Conservation (phyloP, 2,113 vertebrate species). For the Lynx canadensis region DNA sequence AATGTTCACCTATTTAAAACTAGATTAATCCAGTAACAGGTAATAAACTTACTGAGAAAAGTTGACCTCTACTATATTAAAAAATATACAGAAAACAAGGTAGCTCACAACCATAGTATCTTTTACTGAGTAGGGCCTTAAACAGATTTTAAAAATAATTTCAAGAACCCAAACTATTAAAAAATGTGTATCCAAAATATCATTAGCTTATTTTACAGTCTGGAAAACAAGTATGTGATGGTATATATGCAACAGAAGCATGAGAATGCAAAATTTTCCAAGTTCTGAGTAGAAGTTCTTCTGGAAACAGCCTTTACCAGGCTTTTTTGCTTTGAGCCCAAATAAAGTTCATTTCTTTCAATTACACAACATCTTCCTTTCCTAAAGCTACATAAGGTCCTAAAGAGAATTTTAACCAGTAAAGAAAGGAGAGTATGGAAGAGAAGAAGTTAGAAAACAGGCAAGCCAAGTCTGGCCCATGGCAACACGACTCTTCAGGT, state of each 20-base stretch:
- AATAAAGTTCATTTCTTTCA: background rate
- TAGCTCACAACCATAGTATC: background rate
- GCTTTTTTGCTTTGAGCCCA: background rate
- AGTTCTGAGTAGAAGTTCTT: conserved; percentile 34
- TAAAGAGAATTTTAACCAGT: conserved; percentile 21
- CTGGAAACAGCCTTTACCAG: conserved; percentile 6
- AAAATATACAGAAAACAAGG: conserved; percentile 43
- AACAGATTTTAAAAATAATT: background rate
- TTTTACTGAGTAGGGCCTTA: background rate
- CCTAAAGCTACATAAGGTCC: conserved; percentile 24
- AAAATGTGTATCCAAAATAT: conserved; percentile 25
- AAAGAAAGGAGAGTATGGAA: background rate
- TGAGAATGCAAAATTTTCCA: background rate
- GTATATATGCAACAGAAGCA: background rate
- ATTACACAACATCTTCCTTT: conserved; percentile 18
- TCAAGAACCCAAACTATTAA: conserved; percentile 4
- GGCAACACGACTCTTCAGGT: background rate
- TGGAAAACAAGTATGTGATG: background rate
- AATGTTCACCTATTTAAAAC: conserved; percentile 9
- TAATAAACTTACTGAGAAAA: conserved; percentile 1
- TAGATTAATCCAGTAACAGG: background rate
- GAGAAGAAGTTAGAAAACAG: background rate
- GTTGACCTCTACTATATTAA: background rate
- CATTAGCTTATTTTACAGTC: background rate
- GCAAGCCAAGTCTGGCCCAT: background rate